phyloP scores from a whole-genome alignment of 1,140 invertebrate species.

The Drosophila sechellia region DNA sequence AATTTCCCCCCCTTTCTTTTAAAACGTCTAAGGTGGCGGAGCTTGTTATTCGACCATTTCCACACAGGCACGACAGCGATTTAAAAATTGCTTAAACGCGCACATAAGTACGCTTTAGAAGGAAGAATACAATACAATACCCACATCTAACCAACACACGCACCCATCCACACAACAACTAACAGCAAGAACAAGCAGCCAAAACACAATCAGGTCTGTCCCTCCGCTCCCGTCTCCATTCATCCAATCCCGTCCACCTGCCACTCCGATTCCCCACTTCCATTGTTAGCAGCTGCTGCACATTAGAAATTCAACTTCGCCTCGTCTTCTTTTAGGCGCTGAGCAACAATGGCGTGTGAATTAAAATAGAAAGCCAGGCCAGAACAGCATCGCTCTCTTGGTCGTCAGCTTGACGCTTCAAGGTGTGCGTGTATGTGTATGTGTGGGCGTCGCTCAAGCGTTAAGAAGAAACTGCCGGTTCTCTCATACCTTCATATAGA shows the following conservation, averaged over 20 bases:
- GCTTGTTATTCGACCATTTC: slow-evolving; percentile 30
- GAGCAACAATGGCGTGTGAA: slow-evolving; percentile 78
- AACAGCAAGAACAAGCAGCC: slow-evolving; percentile 56
- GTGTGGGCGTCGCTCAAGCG: slow-evolving; percentile 65
- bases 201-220: slow-evolving; percentile 68
- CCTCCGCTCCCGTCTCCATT: not conserved
- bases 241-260: slow-evolving; percentile 17
- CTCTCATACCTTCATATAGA: not conserved
- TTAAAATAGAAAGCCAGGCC: slow-evolving; percentile 76
- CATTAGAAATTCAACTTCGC: slow-evolving; percentile 78
- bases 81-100: slow-evolving; percentile 64
- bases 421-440: slow-evolving; percentile 55
- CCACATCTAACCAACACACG: slow-evolving; percentile 25
- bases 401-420: slow-evolving; percentile 66
- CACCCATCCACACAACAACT: slow-evolving; percentile 39
- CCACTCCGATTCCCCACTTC: slow-evolving; percentile 37
- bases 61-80: slow-evolving; percentile 44
- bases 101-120: slow-evolving; percentile 55
- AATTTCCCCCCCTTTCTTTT: not conserved
- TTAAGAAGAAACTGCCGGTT: slow-evolving; percentile 46
- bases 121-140: slow-evolving; percentile 31
- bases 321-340: slow-evolving; percentile 77
- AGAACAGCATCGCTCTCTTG: slow-evolving; percentile 47
- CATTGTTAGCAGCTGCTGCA: slow-evolving; percentile 81
- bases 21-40: not conserved